phyloP scores from a whole-genome alignment of 2,888 invertebrate species.

The Pyrrhia umbra region DNA sequence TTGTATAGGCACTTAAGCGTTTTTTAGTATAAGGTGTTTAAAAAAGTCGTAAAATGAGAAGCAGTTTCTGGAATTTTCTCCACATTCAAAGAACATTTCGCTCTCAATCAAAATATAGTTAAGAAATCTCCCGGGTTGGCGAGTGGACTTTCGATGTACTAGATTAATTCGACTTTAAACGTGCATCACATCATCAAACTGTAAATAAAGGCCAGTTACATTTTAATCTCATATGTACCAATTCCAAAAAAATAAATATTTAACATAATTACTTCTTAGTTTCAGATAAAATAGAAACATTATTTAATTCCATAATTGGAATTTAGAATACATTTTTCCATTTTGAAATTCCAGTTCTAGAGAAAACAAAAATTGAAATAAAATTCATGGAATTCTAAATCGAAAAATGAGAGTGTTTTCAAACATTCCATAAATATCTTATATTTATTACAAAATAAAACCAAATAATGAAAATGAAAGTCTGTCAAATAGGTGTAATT shows the following conservation, averaged over 20 bases:
- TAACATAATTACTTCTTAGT: conserved; percentile 24
- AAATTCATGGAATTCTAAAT: not conserved
- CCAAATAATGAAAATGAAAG: conserved; percentile 49
- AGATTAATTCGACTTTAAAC: conserved; percentile 48
- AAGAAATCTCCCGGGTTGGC: conserved; percentile 25
- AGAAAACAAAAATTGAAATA: conserved; percentile 9
- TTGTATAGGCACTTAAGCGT: conserved; percentile 39
- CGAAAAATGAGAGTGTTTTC: conserved; percentile 18
- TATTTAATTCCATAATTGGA: conserved; percentile 36
- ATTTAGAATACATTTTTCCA: conserved; percentile 13
- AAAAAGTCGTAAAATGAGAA: conserved; percentile 10
- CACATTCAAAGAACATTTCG: conserved; percentile 18
- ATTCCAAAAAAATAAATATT: conserved; percentile 50
- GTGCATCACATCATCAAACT: conserved; percentile 56
- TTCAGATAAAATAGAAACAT: conserved; percentile 36
- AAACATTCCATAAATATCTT: conserved; percentile 52
- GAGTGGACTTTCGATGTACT: conserved; percentile 35
- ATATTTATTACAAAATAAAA: conserved; percentile 37
- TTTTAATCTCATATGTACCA: conserved; percentile 35
- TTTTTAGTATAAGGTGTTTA: conserved; percentile 27
- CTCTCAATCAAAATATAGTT: conserved; percentile 4
- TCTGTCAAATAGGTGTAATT: conserved; percentile 27
- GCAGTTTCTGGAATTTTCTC: conserved; percentile 33
- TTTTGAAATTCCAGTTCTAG: conserved; percentile 40
- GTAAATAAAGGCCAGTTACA: conserved; percentile 64